Conservation (phyloP, 2,888 invertebrate species). For the Petrolisthes manimaculis region DNA sequence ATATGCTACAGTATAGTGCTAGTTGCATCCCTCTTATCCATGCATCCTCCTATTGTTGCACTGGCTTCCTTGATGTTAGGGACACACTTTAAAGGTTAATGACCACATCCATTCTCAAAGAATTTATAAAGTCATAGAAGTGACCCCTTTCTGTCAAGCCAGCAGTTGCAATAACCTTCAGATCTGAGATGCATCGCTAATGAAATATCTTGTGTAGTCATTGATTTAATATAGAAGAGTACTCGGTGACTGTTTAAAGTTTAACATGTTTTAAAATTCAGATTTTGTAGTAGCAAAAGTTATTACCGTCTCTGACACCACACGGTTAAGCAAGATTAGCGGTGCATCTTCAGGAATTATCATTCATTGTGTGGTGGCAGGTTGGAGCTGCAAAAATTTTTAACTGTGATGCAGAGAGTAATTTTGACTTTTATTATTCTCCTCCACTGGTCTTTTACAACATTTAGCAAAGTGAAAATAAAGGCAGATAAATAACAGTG, state of each 20-base stretch:
- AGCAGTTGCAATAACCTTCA: constrained; percentile 32
- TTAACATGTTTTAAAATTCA: too few species aligned
- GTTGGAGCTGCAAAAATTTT: constrained; percentile 55
- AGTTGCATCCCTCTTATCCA: constrained; percentile 57
- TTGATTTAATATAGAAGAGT: neutral
- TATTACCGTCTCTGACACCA: too few species aligned
- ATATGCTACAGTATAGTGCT: constrained; percentile 54
- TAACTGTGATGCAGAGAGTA: constrained; percentile 40
- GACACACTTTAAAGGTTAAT: constrained; percentile 3
- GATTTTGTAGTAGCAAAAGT: too few species aligned
- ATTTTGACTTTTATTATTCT: constrained; percentile 39
- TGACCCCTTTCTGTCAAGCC: constrained; percentile 1
- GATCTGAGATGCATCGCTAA: constrained; percentile 52
- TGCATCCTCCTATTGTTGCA: constrained; percentile 38
- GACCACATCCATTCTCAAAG: too few species aligned
- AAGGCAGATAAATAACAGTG: neutral
- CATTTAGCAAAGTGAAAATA: constrained; percentile 6
- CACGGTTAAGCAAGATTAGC: constrained; percentile 33
- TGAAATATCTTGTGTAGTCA: neutral
- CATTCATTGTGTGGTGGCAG: constrained; percentile 61
- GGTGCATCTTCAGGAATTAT: constrained; percentile 47
- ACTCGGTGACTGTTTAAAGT: too few species aligned
- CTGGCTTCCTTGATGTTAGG: constrained; percentile 29
- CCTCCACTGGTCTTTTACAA: neutral
- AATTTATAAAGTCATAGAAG: neutral